Evolutionary conservation across 2,888 invertebrate genomes (phyloP), one percentile per base, ranked within the genome.

Genomic region (Amphipyra tragopoginis): DNA sequence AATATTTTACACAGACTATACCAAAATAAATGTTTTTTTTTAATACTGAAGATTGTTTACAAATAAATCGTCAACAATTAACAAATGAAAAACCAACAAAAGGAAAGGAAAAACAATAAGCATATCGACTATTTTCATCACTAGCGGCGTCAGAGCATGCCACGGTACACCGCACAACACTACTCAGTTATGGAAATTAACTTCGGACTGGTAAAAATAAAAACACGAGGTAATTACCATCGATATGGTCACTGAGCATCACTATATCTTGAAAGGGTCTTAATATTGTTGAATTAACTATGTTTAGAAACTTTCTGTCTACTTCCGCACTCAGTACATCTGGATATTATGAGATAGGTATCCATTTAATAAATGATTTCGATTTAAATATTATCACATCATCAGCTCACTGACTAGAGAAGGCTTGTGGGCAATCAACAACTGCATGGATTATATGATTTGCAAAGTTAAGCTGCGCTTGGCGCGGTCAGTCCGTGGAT

Each of bases 141-240:
- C 91, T 93, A 91, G 54, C 57, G 64, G 80, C 83, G 78, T 85
- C 60, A 63, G 82, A 80, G 86, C 87, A 84, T 77, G 87, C 86
- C 81, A 93, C 93, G 93, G 87, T 92, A 93, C 87, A 89, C 85
- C 86, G 93, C 86, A 81, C 86, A 81, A 79, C 86, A 83, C 88
- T 86, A 89, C 90, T 93, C 88, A 85, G 90, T 91, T 92, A 93
- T 93, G 93, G 93, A 93, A 92, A 93, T 92, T 90, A 91, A 88
- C 89, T 85, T 86, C 81, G 85, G 84, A 77, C 79, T 77, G 85
- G 88, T 88, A 89, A 91, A 85, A 93, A 93, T 90, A 93, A 93
- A 93, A 93, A 93, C 90, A 92, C 81, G 66, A 80, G 82, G 86
- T 89, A 92, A 93, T 93, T 93, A 90, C 84, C 80, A 86, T 82